Evolutionary conservation across 2,113 vertebrate species (phyloP).

Genomic region (Pollachius pollachius): DNA sequence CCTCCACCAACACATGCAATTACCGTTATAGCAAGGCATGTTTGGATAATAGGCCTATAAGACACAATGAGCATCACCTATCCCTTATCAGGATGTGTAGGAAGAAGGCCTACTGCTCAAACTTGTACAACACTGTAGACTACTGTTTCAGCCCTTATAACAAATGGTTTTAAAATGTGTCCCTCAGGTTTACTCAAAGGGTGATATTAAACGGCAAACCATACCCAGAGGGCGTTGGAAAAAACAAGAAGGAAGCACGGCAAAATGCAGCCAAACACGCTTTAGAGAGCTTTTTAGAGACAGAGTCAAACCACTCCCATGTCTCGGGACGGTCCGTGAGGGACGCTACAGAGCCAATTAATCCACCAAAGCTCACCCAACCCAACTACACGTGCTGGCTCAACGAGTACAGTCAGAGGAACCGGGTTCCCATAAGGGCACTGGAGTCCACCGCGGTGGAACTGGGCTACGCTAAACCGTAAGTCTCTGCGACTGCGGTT

Average conservation of each 20-base stretch:
- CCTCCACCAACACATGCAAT: no score
- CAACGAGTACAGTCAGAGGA: slow-evolving; percentile 61
- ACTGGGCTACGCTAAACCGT: slow-evolving; percentile 19
- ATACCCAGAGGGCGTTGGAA: slow-evolving; percentile 59
- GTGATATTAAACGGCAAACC: slow-evolving; percentile 41
- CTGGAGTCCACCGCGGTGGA: slow-evolving; percentile 18
- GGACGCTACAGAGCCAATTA: background rate
- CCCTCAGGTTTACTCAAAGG: slow-evolving; percentile 56
- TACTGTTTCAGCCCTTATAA: no score
- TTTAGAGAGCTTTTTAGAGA: background rate
- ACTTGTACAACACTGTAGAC: background rate
- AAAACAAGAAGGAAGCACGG: slow-evolving; percentile 69
- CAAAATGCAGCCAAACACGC: slow-evolving; percentile 68
- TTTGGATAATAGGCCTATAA: no score
- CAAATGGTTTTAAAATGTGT: background rate
- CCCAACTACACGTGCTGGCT: slow-evolving; percentile 62
- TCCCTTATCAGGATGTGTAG: no score
- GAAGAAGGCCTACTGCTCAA: no score
- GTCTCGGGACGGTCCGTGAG: slow-evolving; percentile 20
- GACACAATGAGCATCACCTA: no score
- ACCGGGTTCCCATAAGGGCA: background rate
- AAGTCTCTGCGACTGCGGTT: slow-evolving; percentile 18
- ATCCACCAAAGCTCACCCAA: slow-evolving; percentile 3
- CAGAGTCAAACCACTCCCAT: background rate
- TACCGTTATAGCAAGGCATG: no score